A percentile compares a stretch with the other conserved stretches of the same genome.
phyloP scores from a whole-genome alignment of 2,797 vertebrate species.

The Arnoldichthys spilopterus region DNA sequence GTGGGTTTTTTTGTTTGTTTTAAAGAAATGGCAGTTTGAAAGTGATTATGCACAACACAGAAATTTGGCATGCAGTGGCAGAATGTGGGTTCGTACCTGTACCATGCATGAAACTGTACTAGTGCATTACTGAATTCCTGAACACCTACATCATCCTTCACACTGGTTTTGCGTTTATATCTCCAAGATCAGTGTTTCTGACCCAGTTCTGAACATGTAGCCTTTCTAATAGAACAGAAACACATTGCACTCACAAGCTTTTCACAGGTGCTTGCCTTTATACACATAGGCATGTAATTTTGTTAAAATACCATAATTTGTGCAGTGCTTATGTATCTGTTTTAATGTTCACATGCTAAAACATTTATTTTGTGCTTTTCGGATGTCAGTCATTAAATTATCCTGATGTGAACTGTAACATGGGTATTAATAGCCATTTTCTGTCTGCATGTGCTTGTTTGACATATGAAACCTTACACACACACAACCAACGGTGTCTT shows the following conservation, averaged over 20 bases:
- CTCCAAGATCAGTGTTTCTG: no score
- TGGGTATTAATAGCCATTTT: not conserved
- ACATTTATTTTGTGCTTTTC: not conserved
- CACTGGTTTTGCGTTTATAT: no score
- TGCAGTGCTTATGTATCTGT: not conserved
- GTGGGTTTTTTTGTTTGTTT: no score
- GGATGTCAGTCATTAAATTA: not conserved
- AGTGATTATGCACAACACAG: no score
- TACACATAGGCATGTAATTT: not conserved
- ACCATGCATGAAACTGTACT: no score
- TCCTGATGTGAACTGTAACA: not conserved
- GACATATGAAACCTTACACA: conserved; percentile 7
- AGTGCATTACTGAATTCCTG: no score
- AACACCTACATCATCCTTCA: no score
- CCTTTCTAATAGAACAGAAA: not conserved
- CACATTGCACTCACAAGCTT: no score
- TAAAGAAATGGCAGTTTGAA: no score
- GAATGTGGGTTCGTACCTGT: no score
- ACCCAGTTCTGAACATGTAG: not conserved
- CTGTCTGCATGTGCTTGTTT: not conserved
- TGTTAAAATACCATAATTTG: not conserved
- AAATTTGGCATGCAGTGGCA: no score
- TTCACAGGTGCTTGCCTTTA: not conserved
- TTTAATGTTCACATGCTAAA: not conserved
- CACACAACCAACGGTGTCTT: not conserved